A percentile compares a stretch with the other conserved stretches of the same genome.
These are phyloP conservation scores for Syngnathus rostellatus DNA, from an alignment of 2,797 vertebrate species.

Conservation along the genomic window DNA sequence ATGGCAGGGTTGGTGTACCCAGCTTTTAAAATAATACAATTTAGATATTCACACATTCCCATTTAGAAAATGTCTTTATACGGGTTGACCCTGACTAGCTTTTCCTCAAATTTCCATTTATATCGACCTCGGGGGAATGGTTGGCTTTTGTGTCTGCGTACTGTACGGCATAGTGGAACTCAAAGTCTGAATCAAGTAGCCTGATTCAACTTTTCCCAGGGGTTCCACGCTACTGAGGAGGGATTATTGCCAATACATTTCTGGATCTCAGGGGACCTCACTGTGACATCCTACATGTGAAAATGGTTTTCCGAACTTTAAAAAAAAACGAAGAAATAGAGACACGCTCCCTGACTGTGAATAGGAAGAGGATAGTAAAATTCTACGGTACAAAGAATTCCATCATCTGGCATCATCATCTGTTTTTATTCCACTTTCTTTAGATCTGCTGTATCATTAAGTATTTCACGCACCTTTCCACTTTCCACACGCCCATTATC, in stretches of 20 bases:
- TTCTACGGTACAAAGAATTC: conserved; percentile 28
- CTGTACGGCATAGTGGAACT: conserved; percentile 28
- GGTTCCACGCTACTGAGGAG: conserved; percentile 41
- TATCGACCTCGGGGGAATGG: too few species aligned
- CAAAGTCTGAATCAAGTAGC: conserved; percentile 68
- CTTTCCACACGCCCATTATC: conserved; percentile 57
- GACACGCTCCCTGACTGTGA: conserved; percentile 33
- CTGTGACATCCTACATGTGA: conserved; percentile 43
- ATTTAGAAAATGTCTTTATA: too few species aligned
- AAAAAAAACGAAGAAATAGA: conserved; percentile 34
- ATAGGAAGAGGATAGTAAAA: conserved; percentile 38
- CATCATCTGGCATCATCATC: conserved; percentile 50
- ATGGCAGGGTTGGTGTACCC: background rate
- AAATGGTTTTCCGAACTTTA: conserved; percentile 29
- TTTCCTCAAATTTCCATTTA: too few species aligned
- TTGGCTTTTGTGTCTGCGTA: too few species aligned
- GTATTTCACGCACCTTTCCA: conserved; percentile 40
- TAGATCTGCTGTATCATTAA: conserved; percentile 42
- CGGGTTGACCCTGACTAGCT: too few species aligned
- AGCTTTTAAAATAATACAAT: too few species aligned
- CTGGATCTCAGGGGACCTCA: conserved; percentile 54
- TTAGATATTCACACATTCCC: too few species aligned
- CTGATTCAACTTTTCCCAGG: conserved; percentile 61
- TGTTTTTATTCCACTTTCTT: conserved; percentile 47
- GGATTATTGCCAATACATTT: conserved; percentile 62